These are phyloP conservation scores for Tortrix viridana DNA, from an alignment of 2,888 invertebrate genomes.

Conservation along the genomic window DNA sequence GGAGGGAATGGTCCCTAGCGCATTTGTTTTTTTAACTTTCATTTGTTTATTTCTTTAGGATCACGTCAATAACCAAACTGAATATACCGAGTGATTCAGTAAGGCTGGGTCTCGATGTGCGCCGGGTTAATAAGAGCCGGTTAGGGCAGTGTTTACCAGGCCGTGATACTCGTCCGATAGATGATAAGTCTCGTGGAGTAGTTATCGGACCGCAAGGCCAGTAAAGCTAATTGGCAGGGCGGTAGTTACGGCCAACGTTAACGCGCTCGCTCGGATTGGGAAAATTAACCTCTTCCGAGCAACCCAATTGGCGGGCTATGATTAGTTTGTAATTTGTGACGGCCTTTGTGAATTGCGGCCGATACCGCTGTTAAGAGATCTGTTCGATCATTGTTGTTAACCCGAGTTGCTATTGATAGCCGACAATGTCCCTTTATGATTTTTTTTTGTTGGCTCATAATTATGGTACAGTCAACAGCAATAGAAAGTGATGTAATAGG, in stretches of 20 bases:
- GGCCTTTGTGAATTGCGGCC: constrained; percentile 55
- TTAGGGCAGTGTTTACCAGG: constrained; percentile 61
- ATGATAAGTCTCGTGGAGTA: constrained; percentile 74
- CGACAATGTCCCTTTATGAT: constrained; percentile 11
- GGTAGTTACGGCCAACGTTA: constrained; percentile 64
- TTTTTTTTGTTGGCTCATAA: constrained; percentile 11
- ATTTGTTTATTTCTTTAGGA: constrained; percentile 16
- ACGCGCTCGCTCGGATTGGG: constrained; percentile 66
- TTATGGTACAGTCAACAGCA: neutral
- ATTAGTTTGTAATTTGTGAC: constrained; percentile 77
- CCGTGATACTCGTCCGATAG: constrained; percentile 67
- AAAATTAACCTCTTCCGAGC: constrained; percentile 78
- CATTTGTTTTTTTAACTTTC: constrained; percentile 15
- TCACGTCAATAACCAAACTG: neutral
- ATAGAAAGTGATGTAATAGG: too few relatives aligned
- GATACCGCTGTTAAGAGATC: constrained; percentile 48
- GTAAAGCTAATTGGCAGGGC: constrained; percentile 80
- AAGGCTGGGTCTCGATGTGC: neutral
- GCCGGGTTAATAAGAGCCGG: constrained; percentile 29
- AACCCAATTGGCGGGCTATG: constrained; percentile 72
- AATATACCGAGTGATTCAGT: neutral
- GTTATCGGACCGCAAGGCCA: constrained; percentile 78
- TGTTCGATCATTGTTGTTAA: constrained; percentile 42
- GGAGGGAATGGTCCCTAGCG: constrained; percentile 27
- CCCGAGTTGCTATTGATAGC: constrained; percentile 12